Conservation (phyloP, 2,113 vertebrate species). For the Hippocampus guttulatus region DNA sequence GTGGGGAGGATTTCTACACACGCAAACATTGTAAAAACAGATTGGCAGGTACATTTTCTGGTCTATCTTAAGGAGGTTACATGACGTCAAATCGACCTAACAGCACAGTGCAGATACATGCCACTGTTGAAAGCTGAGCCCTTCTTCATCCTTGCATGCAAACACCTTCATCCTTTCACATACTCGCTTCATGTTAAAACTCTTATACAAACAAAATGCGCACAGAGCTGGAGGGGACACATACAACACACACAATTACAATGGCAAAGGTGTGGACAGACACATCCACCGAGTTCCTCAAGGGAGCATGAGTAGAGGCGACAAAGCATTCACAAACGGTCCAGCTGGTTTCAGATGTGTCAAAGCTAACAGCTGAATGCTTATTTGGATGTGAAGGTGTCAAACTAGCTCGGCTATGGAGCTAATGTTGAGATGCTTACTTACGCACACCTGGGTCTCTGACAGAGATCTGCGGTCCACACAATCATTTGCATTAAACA, state of each 20-base stretch:
- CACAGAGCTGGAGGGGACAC: slow-evolving; percentile 36
- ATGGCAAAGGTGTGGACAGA: slow-evolving; percentile 35
- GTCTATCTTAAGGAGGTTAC: slow-evolving; percentile 50
- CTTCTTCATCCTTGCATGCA: slow-evolving; percentile 5
- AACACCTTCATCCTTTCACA: slow-evolving; percentile 1
- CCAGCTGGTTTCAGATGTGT: slow-evolving; percentile 61
- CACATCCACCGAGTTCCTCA: slow-evolving; percentile 10
- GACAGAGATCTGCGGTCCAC: slow-evolving; percentile 9
- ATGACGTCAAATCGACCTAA: slow-evolving; percentile 47
- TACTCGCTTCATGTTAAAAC: neutral
- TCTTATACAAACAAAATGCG: slow-evolving; percentile 24
- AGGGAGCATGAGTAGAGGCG: slow-evolving; percentile 60
- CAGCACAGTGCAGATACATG: slow-evolving; percentile 20
- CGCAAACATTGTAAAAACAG: slow-evolving; percentile 37
- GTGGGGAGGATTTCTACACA: neutral
- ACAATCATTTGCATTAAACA: neutral
- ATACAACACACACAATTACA: slow-evolving; percentile 32
- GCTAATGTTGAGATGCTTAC: slow-evolving; percentile 58
- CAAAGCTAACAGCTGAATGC: slow-evolving; percentile 59
- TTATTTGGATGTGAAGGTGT: slow-evolving; percentile 60
- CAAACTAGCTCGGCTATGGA: slow-evolving; percentile 60
- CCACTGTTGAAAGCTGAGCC: neutral
- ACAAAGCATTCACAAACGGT: slow-evolving; percentile 60
- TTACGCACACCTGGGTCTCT: slow-evolving; percentile 50
- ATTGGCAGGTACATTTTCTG: slow-evolving; percentile 45